Evolutionary conservation across 1,140 invertebrate genomes (phyloP).

Genomic region (Macrostomum lignano): DNA sequence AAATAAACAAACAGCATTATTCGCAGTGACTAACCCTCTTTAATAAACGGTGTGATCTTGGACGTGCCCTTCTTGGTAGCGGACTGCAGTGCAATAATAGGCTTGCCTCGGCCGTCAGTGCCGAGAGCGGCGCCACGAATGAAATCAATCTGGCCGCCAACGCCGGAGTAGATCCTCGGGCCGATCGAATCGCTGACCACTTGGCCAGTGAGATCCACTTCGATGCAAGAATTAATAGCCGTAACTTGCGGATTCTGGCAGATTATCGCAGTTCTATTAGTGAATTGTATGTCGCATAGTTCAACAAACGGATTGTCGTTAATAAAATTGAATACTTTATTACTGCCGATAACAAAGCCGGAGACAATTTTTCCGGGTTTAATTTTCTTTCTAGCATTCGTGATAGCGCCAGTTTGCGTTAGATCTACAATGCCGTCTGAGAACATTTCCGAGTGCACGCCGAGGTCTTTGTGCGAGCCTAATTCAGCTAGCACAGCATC

Average conservation of each 20-base stretch:
- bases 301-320: conserved; percentile 66
- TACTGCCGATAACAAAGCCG: conserved; percentile 57
- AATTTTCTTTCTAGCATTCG: conserved; percentile 48
- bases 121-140: conserved; percentile 62
- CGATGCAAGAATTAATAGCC: conserved; percentile 78
- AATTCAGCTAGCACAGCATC: conserved; percentile 52
- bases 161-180: conserved; percentile 30
- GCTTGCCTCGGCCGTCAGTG: conserved; percentile 57
- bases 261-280: too few relatives aligned
- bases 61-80: conserved; percentile 50
- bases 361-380: conserved; percentile 55
- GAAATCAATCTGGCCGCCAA: conserved; percentile 77
- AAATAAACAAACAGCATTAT: too few relatives aligned
- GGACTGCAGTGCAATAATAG: conserved; percentile 67
- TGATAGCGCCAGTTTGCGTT: conserved; percentile 48
- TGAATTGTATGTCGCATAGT: too few relatives aligned
- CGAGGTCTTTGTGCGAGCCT: conserved; percentile 56
- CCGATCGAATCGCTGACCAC: conserved; percentile 65
- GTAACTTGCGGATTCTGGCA: conserved; percentile 59
- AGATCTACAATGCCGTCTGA: conserved; percentile 60
- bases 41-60: conserved; percentile 39
- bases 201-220: conserved; percentile 79
- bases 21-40: too few relatives aligned
- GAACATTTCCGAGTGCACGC: conserved; percentile 78
- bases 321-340: conserved; percentile 58